phyloP scores from a whole-genome alignment of 2,888 invertebrate species.

The Papilio elwesi region DNA sequence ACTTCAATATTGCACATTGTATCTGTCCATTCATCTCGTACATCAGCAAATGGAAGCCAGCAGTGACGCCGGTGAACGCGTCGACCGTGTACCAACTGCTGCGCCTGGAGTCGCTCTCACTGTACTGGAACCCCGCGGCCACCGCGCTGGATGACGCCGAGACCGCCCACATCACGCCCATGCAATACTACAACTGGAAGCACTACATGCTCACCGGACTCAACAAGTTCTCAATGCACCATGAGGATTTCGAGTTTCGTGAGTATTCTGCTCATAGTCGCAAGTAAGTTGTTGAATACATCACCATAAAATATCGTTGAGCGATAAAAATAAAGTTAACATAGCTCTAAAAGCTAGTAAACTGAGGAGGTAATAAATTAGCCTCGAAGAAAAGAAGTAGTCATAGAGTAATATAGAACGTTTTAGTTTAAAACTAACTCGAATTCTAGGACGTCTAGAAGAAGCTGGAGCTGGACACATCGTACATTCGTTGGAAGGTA shows the following conservation, averaged over 20 bases:
- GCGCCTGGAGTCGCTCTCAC: constrained; percentile 89
- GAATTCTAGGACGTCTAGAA: too few species aligned
- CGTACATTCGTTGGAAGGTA: too few species aligned
- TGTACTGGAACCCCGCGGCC: constrained; percentile 89
- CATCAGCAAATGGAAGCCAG: constrained; percentile 90
- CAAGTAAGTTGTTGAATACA: too few species aligned
- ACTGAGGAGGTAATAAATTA: too few species aligned
- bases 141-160: constrained; percentile 81
- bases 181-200: constrained; percentile 89
- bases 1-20: background rate
- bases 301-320: too few species aligned
- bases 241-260: constrained; percentile 92
- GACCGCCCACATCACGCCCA: constrained; percentile 79
- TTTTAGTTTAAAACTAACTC: too few species aligned
- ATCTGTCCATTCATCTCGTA: background rate
- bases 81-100: constrained; percentile 89
- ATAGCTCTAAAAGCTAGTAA: too few species aligned
- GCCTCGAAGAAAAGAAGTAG: too few species aligned
- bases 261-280: constrained; percentile 64
- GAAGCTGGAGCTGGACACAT: too few species aligned
- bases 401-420: too few species aligned
- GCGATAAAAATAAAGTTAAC: too few species aligned
- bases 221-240: constrained; percentile 90
- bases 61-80: constrained; percentile 84
- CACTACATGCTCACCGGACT: constrained; percentile 90